Base-by-base conservation (phyloP, 2,113 vertebrate genomes). In the Spea bombifrons region DNA sequence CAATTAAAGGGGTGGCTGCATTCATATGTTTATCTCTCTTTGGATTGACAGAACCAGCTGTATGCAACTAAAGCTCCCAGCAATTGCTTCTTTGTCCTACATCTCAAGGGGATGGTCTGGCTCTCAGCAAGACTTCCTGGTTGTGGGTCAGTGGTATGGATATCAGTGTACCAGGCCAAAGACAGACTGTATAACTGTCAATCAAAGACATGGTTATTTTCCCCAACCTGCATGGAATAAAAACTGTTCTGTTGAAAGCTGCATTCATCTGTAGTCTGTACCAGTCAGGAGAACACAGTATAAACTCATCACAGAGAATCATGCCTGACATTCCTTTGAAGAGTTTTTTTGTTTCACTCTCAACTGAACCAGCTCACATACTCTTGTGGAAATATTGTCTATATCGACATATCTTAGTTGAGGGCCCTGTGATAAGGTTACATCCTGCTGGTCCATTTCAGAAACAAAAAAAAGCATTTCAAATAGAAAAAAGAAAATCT, bases 381-480 rank as follows among this genome's bases (percentile, higher is more conserved):
- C 47, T 45, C 7, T 48, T 50, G 72, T 78, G 69, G 53, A 71
- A 53, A 76, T 68, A 72, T 13, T 13, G 66, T 59, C 46, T 47
- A 73, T 65, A 72, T 17, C 64, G 59, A 55, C 57, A 53, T 72
- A 46, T 65, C 61, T 46, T 79, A 72, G 48, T 43, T 65, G 69
- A 15, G 30, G 61, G 59, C n/a, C 73, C 43, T 52, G 49, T 73
- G 57, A 66, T 50, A 53, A 1, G 1, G 43, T 53, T 65, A 73
- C 65, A 66, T 72, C 49, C 69, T 72, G 49, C 50, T 71, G 76
- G 49, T 66, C 66, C 3, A 47, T 73, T 72, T 79, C 59, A 72
- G 49, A 55, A 30, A 17, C 66, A 46, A 52, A 64, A 71, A 66
- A 79, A 73, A 8, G 55, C 43, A 73, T 48, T 73, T 72, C 48